These are phyloP conservation scores for Pygoscelis antarcticus DNA, from an alignment of 2,113 vertebrate species.

Conservation along the genomic window DNA sequence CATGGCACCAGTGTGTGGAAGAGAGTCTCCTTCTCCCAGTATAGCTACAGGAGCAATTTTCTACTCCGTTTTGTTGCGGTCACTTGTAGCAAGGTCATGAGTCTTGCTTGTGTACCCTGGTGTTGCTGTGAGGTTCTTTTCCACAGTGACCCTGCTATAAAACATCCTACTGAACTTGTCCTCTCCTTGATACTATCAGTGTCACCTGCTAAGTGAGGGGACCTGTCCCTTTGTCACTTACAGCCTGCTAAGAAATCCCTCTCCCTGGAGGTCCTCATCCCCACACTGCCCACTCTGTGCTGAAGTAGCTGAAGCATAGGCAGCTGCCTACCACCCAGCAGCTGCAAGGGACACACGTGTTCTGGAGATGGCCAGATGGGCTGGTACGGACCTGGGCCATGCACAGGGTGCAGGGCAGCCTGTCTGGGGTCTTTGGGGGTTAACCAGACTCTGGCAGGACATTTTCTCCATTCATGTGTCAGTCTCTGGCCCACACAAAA, in stretches of 20 bases:
- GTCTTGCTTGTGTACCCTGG: not conserved
- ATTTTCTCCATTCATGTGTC: not conserved
- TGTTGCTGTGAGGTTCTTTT: not conserved
- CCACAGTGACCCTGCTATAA: not conserved
- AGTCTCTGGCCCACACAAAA: not conserved
- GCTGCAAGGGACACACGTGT: rapidly evolving
- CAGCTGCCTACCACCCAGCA: not conserved
- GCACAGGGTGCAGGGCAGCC: not conserved
- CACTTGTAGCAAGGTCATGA: not conserved
- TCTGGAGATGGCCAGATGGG: not conserved
- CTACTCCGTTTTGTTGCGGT: rapidly evolving
- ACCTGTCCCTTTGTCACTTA: not conserved
- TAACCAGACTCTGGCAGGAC: not conserved
- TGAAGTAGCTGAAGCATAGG: not conserved
- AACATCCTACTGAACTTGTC: not conserved
- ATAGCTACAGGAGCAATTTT: not conserved
- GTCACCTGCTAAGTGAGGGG: not conserved
- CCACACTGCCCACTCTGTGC: rapidly evolving
- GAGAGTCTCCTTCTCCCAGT: not conserved
- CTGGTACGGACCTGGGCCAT: not conserved
- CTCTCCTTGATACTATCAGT: not conserved
- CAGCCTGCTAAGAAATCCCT: not conserved
- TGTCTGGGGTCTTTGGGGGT: not conserved
- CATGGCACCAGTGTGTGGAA: not conserved
- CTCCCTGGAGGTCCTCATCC: not conserved